Conservation (phyloP, 1,140 invertebrate species). For the Drosophila sucinea region DNA sequence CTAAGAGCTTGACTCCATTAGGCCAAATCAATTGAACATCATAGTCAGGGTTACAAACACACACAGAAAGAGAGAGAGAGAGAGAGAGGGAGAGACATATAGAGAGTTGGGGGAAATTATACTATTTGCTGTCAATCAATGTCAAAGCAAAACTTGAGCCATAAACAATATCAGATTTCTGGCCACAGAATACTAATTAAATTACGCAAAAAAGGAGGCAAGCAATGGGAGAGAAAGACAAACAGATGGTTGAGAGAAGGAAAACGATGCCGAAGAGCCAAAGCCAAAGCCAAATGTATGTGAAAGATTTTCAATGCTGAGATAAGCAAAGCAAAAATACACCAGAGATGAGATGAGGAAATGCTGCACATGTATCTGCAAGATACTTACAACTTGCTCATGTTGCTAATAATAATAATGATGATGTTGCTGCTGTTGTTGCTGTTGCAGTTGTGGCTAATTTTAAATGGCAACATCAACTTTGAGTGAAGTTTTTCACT, state of each 20-base stretch:
- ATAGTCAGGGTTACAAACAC: conserved; percentile 13
- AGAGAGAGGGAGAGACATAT: not conserved
- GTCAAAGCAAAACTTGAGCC: conserved; percentile 73
- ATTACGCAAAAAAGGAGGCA: conserved; percentile 68
- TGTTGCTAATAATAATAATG: conserved; percentile 52
- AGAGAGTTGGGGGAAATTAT: conserved; percentile 19
- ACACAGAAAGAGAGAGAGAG: not conserved
- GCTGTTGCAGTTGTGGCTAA: conserved; percentile 56
- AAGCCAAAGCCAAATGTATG: conserved; percentile 2
- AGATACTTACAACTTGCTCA: conserved; percentile 45
- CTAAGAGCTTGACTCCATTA: conserved; percentile 22
- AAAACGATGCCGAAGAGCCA: conserved; percentile 50
- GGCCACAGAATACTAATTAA: conserved; percentile 81
- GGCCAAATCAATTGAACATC: conserved; percentile 42
- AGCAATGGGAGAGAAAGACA: not conserved
- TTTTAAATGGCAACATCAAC: conserved; percentile 64
- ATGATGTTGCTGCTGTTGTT: conserved; percentile 38
- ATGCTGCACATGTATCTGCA: conserved; percentile 43
- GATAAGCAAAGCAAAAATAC: conserved; percentile 41
- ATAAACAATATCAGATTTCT: conserved; percentile 82
- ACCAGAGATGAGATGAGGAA: conserved; percentile 7
- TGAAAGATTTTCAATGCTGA: conserved; percentile 48
- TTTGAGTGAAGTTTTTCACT: conserved; percentile 37
- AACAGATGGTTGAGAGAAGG: not conserved
- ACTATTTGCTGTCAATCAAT: conserved; percentile 79